Evolutionary conservation across 2,888 invertebrate genomes (phyloP).

Genomic region (Eupithecia exiguata): DNA sequence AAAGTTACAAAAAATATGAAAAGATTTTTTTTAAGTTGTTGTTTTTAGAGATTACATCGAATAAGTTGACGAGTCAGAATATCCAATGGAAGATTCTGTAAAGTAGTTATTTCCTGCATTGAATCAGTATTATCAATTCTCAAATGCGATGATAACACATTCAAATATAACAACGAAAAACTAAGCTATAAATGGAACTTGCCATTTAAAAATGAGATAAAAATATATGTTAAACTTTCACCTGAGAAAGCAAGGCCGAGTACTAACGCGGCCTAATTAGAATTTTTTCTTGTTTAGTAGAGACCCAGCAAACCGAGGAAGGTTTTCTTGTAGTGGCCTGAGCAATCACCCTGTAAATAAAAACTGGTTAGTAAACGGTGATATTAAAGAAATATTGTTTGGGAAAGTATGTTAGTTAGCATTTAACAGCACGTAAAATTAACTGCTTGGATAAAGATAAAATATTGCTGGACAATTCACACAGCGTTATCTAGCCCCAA

Average conservation of each 20-base stretch:
- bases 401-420: no score
- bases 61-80: not conserved
- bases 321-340: constrained; percentile 94
- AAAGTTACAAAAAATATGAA: not conserved
- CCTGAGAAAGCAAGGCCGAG: not conserved
- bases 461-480: no score
- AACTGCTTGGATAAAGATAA: no score
- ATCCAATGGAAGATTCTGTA: not conserved
- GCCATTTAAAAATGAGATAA: not conserved
- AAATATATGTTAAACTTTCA: not conserved
- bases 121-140: not conserved
- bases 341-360: constrained; percentile 88
- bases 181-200: not conserved
- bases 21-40: not conserved
- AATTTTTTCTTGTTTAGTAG: constrained; percentile 57
- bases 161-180: not conserved
- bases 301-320: constrained; percentile 88
- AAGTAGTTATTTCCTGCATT: not conserved
- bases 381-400: not conserved
- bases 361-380: not conserved
- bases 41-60: not conserved
- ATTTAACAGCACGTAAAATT: no score
- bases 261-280: not conserved
- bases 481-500: no score
- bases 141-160: not conserved